These are phyloP conservation scores for Musca vetustissima DNA, from an alignment of 1,140 invertebrate species.

Conservation along the genomic window DNA sequence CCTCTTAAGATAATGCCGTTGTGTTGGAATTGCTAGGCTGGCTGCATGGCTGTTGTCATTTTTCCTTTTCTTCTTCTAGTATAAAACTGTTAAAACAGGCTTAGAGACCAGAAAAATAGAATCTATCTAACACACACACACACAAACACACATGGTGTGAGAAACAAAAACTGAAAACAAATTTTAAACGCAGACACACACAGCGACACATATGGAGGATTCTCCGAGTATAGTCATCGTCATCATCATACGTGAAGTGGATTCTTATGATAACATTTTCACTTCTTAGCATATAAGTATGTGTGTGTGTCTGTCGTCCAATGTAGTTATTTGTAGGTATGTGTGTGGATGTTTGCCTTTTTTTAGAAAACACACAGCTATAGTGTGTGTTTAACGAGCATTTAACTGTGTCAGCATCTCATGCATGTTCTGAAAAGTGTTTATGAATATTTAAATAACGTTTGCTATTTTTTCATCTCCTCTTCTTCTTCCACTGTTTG, in stretches of 20 bases:
- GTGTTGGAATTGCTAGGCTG: too few relatives aligned
- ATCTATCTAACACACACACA: neutral
- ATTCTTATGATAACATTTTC: slow-evolving; percentile 22
- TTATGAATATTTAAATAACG: slow-evolving; percentile 19
- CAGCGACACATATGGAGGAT: too few relatives aligned
- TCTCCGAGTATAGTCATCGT: too few relatives aligned
- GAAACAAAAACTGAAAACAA: too few relatives aligned
- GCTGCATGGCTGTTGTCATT: too few relatives aligned
- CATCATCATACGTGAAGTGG: slow-evolving; percentile 1
- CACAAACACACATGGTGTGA: too few relatives aligned
- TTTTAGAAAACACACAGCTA: neutral
- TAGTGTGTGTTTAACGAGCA: slow-evolving; percentile 14
- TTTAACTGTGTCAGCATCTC: slow-evolving; percentile 21
- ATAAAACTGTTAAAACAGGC: neutral
- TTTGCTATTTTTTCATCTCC: slow-evolving; percentile 20
- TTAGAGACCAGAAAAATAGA: slow-evolving; percentile 3
- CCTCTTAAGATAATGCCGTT: slow-evolving; percentile 11
- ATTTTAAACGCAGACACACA: too few relatives aligned
- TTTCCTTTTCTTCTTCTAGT: too few relatives aligned
- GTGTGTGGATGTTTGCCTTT: neutral
- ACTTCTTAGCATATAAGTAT: neutral
- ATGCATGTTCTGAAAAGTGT: slow-evolving; percentile 18
- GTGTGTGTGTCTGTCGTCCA: neutral
- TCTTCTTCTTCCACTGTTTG: neutral
- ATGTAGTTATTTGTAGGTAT: too few relatives aligned